Conservation (phyloP, 2,797 vertebrate genomes). For the Brachymystax lenok region DNA sequence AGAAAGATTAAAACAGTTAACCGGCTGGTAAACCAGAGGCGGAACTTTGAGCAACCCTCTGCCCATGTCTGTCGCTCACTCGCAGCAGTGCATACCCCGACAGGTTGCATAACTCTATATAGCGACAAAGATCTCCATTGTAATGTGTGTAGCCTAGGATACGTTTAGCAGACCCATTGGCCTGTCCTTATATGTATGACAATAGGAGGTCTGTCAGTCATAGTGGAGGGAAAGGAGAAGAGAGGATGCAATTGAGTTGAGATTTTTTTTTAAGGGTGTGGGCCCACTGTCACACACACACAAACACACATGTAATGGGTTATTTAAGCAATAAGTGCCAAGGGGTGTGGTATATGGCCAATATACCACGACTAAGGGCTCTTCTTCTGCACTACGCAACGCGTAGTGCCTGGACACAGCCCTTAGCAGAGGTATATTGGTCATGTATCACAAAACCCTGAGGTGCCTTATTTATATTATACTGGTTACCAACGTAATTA, state of each 20-base stretch:
- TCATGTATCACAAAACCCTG: too few species aligned
- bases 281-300: background rate
- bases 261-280: background rate
- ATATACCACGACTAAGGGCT: too few species aligned
- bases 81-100: conserved; percentile 16
- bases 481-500: too few species aligned
- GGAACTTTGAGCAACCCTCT: conserved; percentile 16
- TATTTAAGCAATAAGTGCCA: too few species aligned
- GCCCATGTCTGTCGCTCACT: conserved; percentile 8
- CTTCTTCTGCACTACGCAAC: too few species aligned
- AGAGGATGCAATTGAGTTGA: background rate
- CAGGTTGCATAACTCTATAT: conserved; percentile 7
- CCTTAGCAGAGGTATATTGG: too few species aligned
- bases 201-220: conserved; percentile 4
- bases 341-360: too few species aligned
- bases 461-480: too few species aligned
- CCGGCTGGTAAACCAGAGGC: conserved; percentile 3
- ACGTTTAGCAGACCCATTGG: background rate
- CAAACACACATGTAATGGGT: background rate
- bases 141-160: background rate
- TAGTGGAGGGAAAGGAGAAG: background rate
- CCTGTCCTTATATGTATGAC: conserved; percentile 1
- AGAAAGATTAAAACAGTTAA: background rate
- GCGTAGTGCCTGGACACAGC: too few species aligned
- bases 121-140: conserved; percentile 37